A percentile compares a stretch with the other conserved stretches of the same genome.
Conservation (phyloP, 2,888 invertebrate genomes). For the Therioaphis trifolii region DNA sequence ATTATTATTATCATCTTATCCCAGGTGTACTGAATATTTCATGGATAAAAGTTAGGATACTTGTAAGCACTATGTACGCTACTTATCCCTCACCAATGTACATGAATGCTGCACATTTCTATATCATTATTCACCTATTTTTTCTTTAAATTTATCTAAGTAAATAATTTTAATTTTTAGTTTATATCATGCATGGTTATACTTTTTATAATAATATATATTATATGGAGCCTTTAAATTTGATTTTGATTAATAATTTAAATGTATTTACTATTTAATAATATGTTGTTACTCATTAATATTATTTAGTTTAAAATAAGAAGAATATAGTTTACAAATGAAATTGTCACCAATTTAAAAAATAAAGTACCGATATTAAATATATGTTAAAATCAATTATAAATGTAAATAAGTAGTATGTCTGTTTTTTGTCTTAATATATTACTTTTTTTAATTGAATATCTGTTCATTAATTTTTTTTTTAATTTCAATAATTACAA, state of each 20-base stretch:
- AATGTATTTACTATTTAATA: neutral
- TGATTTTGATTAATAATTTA: neutral
- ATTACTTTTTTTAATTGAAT: too few relatives aligned
- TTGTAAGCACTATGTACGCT: slow-evolving; percentile 25
- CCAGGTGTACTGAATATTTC: neutral
- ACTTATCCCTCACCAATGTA: slow-evolving; percentile 20
- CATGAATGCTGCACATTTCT: neutral
- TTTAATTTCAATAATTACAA: too few relatives aligned
- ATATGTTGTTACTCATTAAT: too few relatives aligned
- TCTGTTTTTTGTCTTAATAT: too few relatives aligned
- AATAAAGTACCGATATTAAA: too few relatives aligned
- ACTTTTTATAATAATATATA: slow-evolving; percentile 18
- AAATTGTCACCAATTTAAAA: too few relatives aligned
- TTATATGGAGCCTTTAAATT: slow-evolving; percentile 44
- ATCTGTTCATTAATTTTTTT: too few relatives aligned
- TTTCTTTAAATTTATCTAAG: neutral
- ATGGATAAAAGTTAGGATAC: neutral
- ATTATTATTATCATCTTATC: neutral
- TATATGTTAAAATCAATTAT: too few relatives aligned
- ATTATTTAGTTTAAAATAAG: too few relatives aligned
- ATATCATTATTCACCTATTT: neutral
- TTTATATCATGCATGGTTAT: slow-evolving; percentile 21
- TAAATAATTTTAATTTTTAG: neutral
- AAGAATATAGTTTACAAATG: too few relatives aligned
- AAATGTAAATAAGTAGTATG: too few relatives aligned